A percentile compares a stretch with the other conserved stretches of the same genome.
Evolutionary conservation across 2,113 vertebrate species (phyloP).

Genomic region (Mormoops blainvillei): DNA sequence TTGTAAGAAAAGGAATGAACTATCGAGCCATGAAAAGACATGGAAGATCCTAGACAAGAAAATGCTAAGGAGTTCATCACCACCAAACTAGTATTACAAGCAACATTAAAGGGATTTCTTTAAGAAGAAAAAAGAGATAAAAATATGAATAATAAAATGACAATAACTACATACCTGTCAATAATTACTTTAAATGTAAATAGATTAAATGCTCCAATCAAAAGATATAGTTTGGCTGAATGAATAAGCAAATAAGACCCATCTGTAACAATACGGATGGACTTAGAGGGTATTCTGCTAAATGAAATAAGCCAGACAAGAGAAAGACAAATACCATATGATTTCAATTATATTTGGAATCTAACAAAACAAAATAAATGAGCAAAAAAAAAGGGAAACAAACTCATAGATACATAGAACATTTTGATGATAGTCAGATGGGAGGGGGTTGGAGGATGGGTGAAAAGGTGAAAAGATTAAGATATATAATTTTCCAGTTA

Average conservation of each 20-base stretch:
- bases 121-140: not conserved
- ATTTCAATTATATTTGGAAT: not conserved
- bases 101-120: not conserved
- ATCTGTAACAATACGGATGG: not conserved
- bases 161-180: not conserved
- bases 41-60: not conserved
- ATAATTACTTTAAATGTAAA: not conserved
- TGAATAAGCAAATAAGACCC: not conserved
- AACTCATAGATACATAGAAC: not conserved
- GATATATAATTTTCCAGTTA: not conserved
- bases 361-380: not conserved
- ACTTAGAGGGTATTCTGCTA: not conserved
- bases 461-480: not conserved
- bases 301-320: not conserved
- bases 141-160: not conserved
- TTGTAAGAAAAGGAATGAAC: not conserved
- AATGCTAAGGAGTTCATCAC: not conserved
- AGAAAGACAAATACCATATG: not conserved
- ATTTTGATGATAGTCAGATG: not conserved
- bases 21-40: not conserved
- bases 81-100: not conserved
- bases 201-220: not conserved
- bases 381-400: not conserved
- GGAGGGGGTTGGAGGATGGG: not conserved
- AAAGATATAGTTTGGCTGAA: not conserved